These are phyloP conservation scores for Tetanocera ferruginea DNA, from an alignment of 2,888 invertebrate species.

Conservation along the genomic window DNA sequence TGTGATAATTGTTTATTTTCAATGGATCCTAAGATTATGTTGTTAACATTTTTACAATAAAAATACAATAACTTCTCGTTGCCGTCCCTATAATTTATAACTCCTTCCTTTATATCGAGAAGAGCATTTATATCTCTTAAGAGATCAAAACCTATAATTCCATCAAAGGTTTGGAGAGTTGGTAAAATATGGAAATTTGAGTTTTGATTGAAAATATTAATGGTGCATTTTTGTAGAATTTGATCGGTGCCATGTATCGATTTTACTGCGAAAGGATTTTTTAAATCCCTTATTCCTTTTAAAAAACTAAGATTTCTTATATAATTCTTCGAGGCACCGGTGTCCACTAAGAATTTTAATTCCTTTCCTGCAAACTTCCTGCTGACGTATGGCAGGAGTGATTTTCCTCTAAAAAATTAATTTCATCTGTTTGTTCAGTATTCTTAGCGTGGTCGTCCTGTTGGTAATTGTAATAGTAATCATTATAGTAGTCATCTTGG, in stretches of 20 bases:
- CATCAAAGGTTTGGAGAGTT: too few species aligned
- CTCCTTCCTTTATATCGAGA: too few species aligned
- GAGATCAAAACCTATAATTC: too few species aligned
- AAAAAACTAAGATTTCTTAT: slow-evolving; percentile 15
- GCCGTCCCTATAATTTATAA: too few species aligned
- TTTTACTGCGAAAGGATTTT: slow-evolving; percentile 20
- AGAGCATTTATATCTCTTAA: too few species aligned
- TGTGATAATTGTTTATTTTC: too few species aligned
- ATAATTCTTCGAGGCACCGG: slow-evolving; percentile 35
- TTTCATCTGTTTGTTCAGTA: neutral
- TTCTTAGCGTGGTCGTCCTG: neutral
- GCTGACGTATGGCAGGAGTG: slow-evolving; percentile 28
- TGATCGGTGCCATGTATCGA: slow-evolving; percentile 1
- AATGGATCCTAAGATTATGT: too few species aligned
- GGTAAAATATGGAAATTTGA: too few species aligned
- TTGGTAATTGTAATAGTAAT: too few species aligned
- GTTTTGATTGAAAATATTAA: neutral
- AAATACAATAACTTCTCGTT: too few species aligned
- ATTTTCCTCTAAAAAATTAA: slow-evolving; percentile 33
- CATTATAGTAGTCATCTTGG: too few species aligned
- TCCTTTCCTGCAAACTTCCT: slow-evolving; percentile 12
- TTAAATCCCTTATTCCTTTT: neutral
- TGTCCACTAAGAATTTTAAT: slow-evolving; percentile 29
- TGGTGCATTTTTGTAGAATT: neutral
- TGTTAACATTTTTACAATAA: too few species aligned